Evolutionary conservation across 1,140 invertebrate genomes (phyloP), one percentile per base, ranked within the genome.

Genomic region (Chlorops oryzae): DNA sequence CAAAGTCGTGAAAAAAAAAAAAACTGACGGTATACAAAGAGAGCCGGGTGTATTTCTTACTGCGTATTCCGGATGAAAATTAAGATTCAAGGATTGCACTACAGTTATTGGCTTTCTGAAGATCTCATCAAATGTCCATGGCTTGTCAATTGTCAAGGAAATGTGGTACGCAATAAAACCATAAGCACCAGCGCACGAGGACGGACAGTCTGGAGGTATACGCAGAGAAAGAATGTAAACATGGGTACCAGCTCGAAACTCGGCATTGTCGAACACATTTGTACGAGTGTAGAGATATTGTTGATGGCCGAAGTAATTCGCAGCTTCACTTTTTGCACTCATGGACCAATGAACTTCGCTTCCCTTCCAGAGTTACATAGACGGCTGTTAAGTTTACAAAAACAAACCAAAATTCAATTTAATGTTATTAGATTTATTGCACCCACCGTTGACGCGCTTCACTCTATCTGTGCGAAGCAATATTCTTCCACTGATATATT

Each of bases 41-140:
- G n/a, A n/a, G n/a, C n/a, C n/a, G n/a, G 12, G 13, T 27, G n/a
- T 2, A 34, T 18, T 28, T 59, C 65, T 56, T 50, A 68, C 67
- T 21, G 61, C 50, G 57, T 64, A 66, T 28, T 64, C 61, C 0
- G 63, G 23, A 28, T 81, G 77, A 58, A 75, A 73, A 70, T 88
- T 89, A 13, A 89, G 78, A 73, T 89, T 84, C 47, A 86, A 75
- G 4, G 82, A 79, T 55, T 81, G 79, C 18, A 87, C 75, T 9
- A 90, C 81, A 21, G 80, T 85, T 57, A 90, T 86, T 6, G 81
- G 79, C 55, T 77, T 78, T 70, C 85, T 84, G 45, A 78, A 77
- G 59, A 85, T 80, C 57, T 86, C 80, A 73, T 88, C 85, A 59
- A 85, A 84, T 40, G 81, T 82, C 84, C 85, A 88, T 23, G 84